Base-by-base conservation (phyloP, 2,113 vertebrate genomes). In the Pristiophorus japonicus region DNA sequence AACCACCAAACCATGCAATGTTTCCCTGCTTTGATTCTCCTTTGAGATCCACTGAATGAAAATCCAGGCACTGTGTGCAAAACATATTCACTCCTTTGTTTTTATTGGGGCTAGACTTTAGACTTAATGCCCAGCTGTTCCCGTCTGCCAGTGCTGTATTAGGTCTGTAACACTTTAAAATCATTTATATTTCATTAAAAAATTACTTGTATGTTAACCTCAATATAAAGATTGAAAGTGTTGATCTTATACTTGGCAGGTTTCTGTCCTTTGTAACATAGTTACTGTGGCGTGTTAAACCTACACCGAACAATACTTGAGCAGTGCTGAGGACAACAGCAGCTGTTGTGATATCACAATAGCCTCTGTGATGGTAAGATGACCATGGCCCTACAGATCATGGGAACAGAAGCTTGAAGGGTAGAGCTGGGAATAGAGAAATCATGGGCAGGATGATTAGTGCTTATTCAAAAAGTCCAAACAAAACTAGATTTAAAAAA, bases 341-440 rank as follows among this genome's bases (percentile, higher is more conserved):
- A 34, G 51, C 51, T 91, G 87, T 65, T 42, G 90, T 24, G 59
- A 66, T 10, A 38, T 42, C 20, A 66, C 91, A 93, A 66, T 66
- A 65, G 91, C n/a, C 91, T 91, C 91, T 65, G 34, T 93, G 91
- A 66, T 93, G n/a, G 20, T 93, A 45, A 93, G n/a, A 18, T 45
- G 62, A 93, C 34, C 91, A 12, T 0, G 16, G n/a, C 62, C n/a
- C 38, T 65, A 7, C 62, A 66, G n/a, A 93, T 66, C 85, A 92
- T 45, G 88, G 51, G 88, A 38, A n/a, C 85, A 88, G 42, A 10
- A 84, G 78, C 20, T 92, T 92, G n/a, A 45, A 59, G 59, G 59
- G 55, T 38, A 62, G 88, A 63, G 30, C 59, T n/a, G 45, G 20
- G 47, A 55, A 88, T 30, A 38, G 47, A 11, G n/a, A 65, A 42